Percentiles rank a stretch among this genome's conserved stretches.
phyloP scores from a whole-genome alignment of 2,888 invertebrate species.

The Sylvicola cinctus region DNA sequence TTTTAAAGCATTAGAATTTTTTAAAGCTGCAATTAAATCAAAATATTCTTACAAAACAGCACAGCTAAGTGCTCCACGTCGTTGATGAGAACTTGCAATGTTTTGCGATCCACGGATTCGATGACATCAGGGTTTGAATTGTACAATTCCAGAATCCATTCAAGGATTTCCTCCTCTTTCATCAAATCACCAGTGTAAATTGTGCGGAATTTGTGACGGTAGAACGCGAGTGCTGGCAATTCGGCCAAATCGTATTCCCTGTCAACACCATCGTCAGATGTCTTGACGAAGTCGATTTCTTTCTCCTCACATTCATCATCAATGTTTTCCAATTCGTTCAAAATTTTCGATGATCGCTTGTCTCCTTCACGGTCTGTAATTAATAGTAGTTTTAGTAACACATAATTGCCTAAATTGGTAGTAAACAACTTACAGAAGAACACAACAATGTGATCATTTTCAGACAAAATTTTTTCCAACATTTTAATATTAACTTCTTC shows the following conservation, averaged over 20 bases:
- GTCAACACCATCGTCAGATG: constrained; percentile 70
- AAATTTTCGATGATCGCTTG: constrained; percentile 70
- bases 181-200: constrained; percentile 76
- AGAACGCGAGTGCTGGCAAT: constrained; percentile 68
- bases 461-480: constrained; percentile 73
- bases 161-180: constrained; percentile 76
- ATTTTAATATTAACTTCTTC: constrained; percentile 81
- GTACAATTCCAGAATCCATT: constrained; percentile 74
- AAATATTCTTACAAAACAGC: constrained; percentile 56
- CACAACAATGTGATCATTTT: constrained; percentile 75
- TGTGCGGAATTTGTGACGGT: constrained; percentile 70
- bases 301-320: constrained; percentile 85
- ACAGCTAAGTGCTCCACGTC: constrained; percentile 84
- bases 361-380: constrained; percentile 66
- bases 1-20: constrained; percentile 2
- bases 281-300: constrained; percentile 79
- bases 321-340: constrained; percentile 77
- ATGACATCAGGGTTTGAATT: constrained; percentile 74
- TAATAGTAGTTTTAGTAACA: not conserved
- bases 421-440: constrained; percentile 62
- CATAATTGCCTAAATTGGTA: constrained; percentile 2
- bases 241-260: constrained; percentile 69
- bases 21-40: not conserved
- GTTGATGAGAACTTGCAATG: constrained; percentile 68
- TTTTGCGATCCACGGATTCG: constrained; percentile 77